Evolutionary conservation across 2,888 invertebrate genomes (phyloP), one percentile per base, ranked within the genome.

Genomic region (Zaprionus bogoriensis): DNA sequence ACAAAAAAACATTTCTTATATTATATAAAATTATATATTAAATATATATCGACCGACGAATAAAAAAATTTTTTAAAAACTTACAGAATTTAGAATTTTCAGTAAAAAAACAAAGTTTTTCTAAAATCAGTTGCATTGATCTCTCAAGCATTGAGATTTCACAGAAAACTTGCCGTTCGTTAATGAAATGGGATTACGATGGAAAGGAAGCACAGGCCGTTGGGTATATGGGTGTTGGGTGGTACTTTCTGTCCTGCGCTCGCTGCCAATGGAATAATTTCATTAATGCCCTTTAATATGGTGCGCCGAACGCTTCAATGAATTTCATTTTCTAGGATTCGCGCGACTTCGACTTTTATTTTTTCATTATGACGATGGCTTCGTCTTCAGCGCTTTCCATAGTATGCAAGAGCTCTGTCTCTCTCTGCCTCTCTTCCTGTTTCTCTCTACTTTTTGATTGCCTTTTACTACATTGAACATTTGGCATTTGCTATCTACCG

Each of bases 281-380:
- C 80, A 86, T 82, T 77, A 86, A 72, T 71, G 83, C 63, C 52
- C 52, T 60, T 67, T 78, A 61, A 81, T 75, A 58, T 67, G 66
- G 52, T 63, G 55, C 44, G 47, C 44, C 36, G 30, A 81, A 71
- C 67, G 85, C 60, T 68, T 71, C 74, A 74, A 71, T 81, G 82
- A 62, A 58, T 64, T 69, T 64, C 53, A 65, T 74, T 74, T 54
- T 44, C 38, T 60, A 44, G 50, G 36, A 64, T 57, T 25, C 57
- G 60, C 22, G 53, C 48, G 30, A 1, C 6, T 22, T 6, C 17
- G 14, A 7, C 22, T 42, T 54, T 52, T 61, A 51, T 67, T 67
- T 64, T 82, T 71, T 76, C 80, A 82, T 85, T 81, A 81, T 61
- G 67, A 53, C 79, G 62, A 85, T 82, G 67, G 85, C 65, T 53